Base-by-base conservation (phyloP, 2,113 vertebrate species). In the Columba janthina region DNA sequence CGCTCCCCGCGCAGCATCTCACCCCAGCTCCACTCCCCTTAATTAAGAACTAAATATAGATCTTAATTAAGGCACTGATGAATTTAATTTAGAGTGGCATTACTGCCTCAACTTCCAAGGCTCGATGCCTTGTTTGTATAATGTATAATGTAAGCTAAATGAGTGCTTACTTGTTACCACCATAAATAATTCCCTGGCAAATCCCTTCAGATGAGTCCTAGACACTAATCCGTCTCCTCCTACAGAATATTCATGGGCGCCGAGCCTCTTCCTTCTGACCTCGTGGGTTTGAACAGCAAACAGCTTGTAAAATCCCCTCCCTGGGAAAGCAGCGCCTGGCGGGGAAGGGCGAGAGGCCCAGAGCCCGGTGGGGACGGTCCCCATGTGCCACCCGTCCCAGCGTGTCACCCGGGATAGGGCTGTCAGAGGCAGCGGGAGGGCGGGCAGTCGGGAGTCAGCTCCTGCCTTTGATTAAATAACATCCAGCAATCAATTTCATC, bases 41-140 rank as follows among this genome's bases (percentile, higher is more conserved):
- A 97, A 98, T 98, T 98, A 98, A 97, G 94, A 97, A 91, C 98
- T 97, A 98, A 98, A 98, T 97, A 97, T 98, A 98, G 98, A 97
- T 97, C 98, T 98, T 98, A 98, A 98, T 98, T 98, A 98, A 98
- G 97, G 97, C 96, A 76, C 97, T 98, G 98, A 98, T 98, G 97
- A 98, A 98, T 98, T 98, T 98, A 98, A 98, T 98, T 98, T 97
- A 90, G 98, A 98, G 98, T 96, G 97, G 98, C 94, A 94, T 98
- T 97, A 95, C 97, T 96, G 97, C 98, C 96, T 97, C 97, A 96
- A 97, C 96, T 97, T 92, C 88, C 92, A 85, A 95, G 87, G 96
- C 97, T 94, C 91, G 60, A 80, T 25, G 92, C 95, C 72, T 92
- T 97, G 97, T 98, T 98, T 98, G 97, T 97, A 93, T 98, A 97